Percentiles rank a stretch among this genome's conserved stretches.
Conservation (phyloP, 2,797 vertebrate species). For the Salmo trutta region DNA sequence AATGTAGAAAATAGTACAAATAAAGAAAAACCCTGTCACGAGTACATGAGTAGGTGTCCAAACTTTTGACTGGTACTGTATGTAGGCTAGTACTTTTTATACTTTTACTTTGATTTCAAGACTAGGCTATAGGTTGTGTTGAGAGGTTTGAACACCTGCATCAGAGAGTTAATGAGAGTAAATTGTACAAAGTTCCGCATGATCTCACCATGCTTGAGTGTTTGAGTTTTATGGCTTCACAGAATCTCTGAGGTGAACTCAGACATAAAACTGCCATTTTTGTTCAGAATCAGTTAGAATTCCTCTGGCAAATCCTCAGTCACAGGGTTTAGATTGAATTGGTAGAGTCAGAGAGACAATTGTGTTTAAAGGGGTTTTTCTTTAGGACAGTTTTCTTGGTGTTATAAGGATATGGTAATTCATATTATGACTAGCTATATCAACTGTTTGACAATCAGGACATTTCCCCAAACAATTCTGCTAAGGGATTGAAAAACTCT, state of each 20-base stretch:
- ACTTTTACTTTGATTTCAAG: background rate
- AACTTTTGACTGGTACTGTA: too few species aligned
- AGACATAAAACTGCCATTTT: conserved; percentile 18
- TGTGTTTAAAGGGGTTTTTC: background rate
- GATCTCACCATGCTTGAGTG: background rate
- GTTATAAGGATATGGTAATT: too few species aligned
- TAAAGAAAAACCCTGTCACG: too few species aligned
- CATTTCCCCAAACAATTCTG: too few species aligned
- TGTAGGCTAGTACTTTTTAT: background rate
- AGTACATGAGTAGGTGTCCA: too few species aligned
- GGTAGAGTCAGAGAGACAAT: too few species aligned
- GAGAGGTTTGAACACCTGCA: background rate
- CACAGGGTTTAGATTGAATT: background rate
- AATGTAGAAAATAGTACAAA: too few species aligned
- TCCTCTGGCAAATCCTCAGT: conserved; percentile 32
- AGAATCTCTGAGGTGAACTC: conserved; percentile 10
- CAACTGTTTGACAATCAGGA: too few species aligned
- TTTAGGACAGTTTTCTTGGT: too few species aligned
- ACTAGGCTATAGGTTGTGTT: background rate
- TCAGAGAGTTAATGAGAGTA: background rate
- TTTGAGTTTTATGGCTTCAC: background rate
- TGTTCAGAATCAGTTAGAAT: conserved; percentile 29
- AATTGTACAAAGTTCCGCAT: background rate
- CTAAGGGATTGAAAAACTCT: too few species aligned
- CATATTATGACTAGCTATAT: too few species aligned